Conservation (phyloP, 2,888 invertebrate species). For the Caenorhabditis macrosperma region DNA sequence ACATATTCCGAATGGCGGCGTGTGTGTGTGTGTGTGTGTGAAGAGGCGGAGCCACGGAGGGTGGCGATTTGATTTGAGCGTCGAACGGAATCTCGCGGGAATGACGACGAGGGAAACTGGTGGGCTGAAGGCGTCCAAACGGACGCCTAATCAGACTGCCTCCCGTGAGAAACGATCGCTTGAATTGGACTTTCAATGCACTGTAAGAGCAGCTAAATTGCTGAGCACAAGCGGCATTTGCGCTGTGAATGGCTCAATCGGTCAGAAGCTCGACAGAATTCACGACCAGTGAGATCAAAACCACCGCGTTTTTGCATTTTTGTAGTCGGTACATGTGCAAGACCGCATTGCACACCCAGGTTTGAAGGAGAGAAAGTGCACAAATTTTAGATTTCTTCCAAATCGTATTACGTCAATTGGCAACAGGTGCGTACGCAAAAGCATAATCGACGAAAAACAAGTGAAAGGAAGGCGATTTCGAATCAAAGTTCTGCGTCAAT, state of each 20-base stretch:
- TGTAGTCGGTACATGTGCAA: too few species aligned
- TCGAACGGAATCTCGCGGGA: conserved; percentile 6
- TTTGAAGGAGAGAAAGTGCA: too few species aligned
- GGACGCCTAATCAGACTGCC: too few species aligned
- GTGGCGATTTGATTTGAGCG: conserved; percentile 1
- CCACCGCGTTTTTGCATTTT: too few species aligned
- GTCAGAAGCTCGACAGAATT: too few species aligned
- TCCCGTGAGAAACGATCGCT: too few species aligned
- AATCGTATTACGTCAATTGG: conserved; percentile 29
- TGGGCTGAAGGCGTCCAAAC: not conserved
- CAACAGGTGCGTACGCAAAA: conserved; percentile 33
- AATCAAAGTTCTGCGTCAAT: not conserved
- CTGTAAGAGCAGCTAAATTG: too few species aligned
- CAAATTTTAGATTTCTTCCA: not conserved
- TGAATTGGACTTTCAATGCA: too few species aligned
- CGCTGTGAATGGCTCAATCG: too few species aligned
- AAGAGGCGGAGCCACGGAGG: conserved; percentile 16
- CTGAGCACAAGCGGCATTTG: too few species aligned
- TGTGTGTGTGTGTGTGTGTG: not conserved
- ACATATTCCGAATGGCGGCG: not conserved
- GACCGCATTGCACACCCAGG: too few species aligned
- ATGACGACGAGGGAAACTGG: conserved; percentile 2
- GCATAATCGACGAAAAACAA: not conserved
- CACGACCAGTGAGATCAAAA: too few species aligned
- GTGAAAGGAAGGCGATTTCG: not conserved